A percentile compares a stretch with the other conserved stretches of the same genome.
Conservation (phyloP, 2,113 vertebrate species). For the Microtus oregoni region DNA sequence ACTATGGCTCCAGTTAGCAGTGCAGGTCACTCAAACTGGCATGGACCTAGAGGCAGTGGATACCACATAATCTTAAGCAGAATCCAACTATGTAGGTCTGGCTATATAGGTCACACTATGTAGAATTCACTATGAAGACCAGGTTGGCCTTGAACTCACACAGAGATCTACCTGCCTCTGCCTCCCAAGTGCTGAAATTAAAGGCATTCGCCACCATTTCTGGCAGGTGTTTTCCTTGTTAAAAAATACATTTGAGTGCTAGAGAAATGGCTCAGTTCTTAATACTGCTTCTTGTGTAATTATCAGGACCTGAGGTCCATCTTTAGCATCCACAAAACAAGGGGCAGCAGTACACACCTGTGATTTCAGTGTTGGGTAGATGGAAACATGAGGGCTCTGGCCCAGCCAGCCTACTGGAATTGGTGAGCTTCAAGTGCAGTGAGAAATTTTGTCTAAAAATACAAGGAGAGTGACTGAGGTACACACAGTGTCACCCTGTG, state of each 20-base stretch:
- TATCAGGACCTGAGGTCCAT: not conserved
- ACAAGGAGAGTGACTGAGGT: not conserved
- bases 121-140: not conserved
- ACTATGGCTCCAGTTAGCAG: too few relatives aligned
- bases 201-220: not conserved
- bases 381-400: not conserved
- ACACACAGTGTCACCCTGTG: not conserved
- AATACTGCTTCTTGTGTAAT: not conserved
- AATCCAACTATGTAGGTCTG: not conserved
- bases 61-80: not conserved
- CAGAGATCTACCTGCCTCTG: not conserved
- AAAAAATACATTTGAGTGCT: not conserved
- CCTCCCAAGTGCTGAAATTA: not conserved
- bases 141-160: not conserved
- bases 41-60: too few relatives aligned
- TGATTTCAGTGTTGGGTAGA: not conserved
- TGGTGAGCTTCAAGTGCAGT: not conserved
- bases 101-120: not conserved
- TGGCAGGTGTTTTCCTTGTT: not conserved
- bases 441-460: not conserved
- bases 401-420: not conserved
- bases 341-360: not conserved
- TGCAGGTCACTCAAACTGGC: too few relatives aligned
- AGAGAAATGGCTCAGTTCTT: not conserved
- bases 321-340: not conserved